These are phyloP conservation scores for Pseudomyrmex flavicornis DNA, from an alignment of 1,140 invertebrate species.

Conservation along the genomic window DNA sequence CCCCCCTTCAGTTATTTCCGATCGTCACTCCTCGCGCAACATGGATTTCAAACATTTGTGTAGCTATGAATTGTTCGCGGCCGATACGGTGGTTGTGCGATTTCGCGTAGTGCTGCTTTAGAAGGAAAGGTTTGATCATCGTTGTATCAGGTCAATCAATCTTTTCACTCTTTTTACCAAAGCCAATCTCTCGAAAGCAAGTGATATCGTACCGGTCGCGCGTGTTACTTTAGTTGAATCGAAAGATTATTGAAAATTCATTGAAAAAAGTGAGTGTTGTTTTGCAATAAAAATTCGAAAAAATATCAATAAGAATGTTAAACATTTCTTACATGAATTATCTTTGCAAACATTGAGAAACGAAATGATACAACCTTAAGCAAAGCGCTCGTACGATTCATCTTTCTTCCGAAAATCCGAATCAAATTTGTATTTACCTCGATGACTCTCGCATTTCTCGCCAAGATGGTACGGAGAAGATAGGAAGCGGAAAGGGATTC, in stretches of 20 bases:
- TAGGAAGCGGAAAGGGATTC: neutral
- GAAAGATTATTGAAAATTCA: no score
- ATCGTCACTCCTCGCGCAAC: conserved; percentile 32
- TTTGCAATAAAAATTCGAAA: no score
- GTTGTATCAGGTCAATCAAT: neutral
- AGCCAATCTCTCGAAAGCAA: neutral
- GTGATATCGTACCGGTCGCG: neutral
- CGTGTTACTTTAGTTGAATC: neutral
- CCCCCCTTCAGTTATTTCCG: conserved; percentile 3
- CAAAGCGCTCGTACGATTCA: neutral
- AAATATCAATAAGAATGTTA: no score
- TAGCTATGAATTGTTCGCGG: conserved; percentile 29
- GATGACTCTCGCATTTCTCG: neutral
- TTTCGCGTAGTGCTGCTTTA: neutral
- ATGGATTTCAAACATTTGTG: conserved; percentile 21
- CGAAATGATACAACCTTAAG: neutral
- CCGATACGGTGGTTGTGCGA: neutral
- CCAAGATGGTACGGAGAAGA: neutral
- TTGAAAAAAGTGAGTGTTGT: no score
- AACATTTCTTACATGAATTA: no score
- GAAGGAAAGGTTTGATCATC: conserved; percentile 23
- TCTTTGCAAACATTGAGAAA: neutral
- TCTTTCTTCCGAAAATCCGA: conserved; percentile 2
- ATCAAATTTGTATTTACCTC: conserved; percentile 20
- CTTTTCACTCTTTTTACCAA: neutral